Evolutionary conservation across 2,113 vertebrate genomes (phyloP), one percentile per base, ranked within the genome.

Genomic region (Carassius auratus): DNA sequence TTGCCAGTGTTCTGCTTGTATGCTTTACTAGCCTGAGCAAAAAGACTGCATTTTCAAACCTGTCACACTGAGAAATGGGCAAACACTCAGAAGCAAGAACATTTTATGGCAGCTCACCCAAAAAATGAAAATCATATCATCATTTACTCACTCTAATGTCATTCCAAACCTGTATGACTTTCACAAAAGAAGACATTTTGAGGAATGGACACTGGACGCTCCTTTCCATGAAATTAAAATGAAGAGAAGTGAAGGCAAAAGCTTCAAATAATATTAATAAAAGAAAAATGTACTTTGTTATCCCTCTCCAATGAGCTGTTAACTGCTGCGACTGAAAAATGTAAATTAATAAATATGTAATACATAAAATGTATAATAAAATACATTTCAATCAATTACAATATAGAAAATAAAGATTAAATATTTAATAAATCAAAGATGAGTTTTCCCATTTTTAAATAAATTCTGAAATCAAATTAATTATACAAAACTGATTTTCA

Each of bases 11-110:
- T 81, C 59, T 48, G 61, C 78, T 81, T 81, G 61, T 66, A 4
- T 81, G 78, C 61, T 66, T 64, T 66, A 30, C 38, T 26, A 26
- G n/a, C 8, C 78, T 81, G 59, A 62, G 77, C 13, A 62, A 80
- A 80, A 38, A 42, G 26, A 76, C 48, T 55, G 75, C 17, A 55
- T 81, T 81, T 15, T 50, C 13, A 81, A 81, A 26, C 12, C 59
- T 48, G 38, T 81, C 61, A 30, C 59, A 4, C 9, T 15, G 30
- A 59, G 36, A 61, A 19, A 42, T n/a, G 21, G 36, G 38, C 57
- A 45, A 80, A 76, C n/a, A 8, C 45, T 50, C 45, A 76, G 38
- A 17, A 1, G 30, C 64, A 69, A 69, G 17, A 8, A 7, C 15
- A 17, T 69, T 69, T 36, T 64, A 64, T 26, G 17, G 66, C 7